Percentiles rank a stretch among this genome's conserved stretches.
Conservation (phyloP, 2,113 vertebrate species). For the Balaeniceps rex region DNA sequence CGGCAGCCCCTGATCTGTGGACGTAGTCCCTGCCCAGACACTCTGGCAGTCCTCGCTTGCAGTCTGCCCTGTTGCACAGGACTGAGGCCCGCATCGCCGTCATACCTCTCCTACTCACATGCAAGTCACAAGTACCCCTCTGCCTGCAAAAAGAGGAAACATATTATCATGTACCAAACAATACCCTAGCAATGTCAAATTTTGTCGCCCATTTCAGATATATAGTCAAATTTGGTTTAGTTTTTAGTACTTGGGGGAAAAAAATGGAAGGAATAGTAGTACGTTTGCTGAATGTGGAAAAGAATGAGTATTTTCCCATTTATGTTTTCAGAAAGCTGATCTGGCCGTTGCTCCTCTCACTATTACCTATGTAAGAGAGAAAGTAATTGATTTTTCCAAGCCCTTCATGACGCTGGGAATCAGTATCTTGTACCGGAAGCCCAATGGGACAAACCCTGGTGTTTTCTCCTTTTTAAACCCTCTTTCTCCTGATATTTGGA, state of each 20-base stretch:
- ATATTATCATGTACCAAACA: not conserved
- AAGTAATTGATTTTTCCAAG: slow-evolving; percentile 98
- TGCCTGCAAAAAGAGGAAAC: not conserved
- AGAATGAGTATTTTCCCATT: not conserved
- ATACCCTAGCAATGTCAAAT: not conserved
- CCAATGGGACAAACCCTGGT: slow-evolving; percentile 95
- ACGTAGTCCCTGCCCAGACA: rapidly evolving
- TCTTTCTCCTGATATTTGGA: slow-evolving; percentile 97
- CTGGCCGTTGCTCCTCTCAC: slow-evolving; percentile 95
- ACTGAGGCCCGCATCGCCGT: not conserved
- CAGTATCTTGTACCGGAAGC: slow-evolving; percentile 96
- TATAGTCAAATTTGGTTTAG: not conserved
- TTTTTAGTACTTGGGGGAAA: not conserved
- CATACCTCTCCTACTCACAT: not conserved
- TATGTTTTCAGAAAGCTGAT: slow-evolving; percentile 88
- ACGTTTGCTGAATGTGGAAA: not conserved
- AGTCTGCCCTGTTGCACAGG: not conserved
- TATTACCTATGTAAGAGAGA: slow-evolving; percentile 96
- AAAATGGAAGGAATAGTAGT: not conserved
- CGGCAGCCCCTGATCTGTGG: not conserved
- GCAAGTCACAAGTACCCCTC: not conserved
- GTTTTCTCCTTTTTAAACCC: slow-evolving; percentile 98
- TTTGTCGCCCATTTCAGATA: not conserved
- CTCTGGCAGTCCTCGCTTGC: not conserved
- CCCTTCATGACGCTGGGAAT: slow-evolving; percentile 98